Evolutionary conservation across 2,797 vertebrate genomes (phyloP), one percentile per base, ranked within the genome.

Genomic region (Adrianichthys oophorus): DNA sequence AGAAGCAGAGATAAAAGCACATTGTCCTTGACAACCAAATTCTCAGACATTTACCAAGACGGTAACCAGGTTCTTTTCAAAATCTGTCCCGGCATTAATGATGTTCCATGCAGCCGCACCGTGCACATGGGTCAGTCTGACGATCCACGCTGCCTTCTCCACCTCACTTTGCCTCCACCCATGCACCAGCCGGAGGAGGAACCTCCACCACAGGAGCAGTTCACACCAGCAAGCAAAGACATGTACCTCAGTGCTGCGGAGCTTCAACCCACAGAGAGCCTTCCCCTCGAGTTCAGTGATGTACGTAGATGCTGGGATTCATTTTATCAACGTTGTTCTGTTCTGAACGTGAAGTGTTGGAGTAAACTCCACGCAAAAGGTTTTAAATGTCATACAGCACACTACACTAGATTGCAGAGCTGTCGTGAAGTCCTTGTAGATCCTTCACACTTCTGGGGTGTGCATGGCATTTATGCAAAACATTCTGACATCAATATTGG

Each of bases 211-310:
- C 93, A 93, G 7, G 91, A 94, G 60, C 92, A 90, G 68, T 90
- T 97, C 78, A 89, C 92, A 15, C 85, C 92, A 0, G 72, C 87
- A 1, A 93, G 94, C 85, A 83, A 88, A 1, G 97, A 99, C 63
- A 92, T 98, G 79, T 99, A 98, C 85, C 84, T 98, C 88, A 99
- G 97, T 1, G 93, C 95, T 0, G 97, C 97, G 0, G 97, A 98
- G 88, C 94, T 99, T n/a, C 96, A 97, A 89, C 97, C 97, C 82
- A 95, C 94, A 0, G 97, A 99, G 89, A 98, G 91, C 69, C 89
- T 99, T 45, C 97, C 97, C 3, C 86, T 98, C 75, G 97, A 99
- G 84, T 97, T 99, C 92, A 99, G 96, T 12, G 97, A 98, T 19
- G 97, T 99, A 90, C 71, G 95, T 93, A 56, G 7, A 52, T 2